These are phyloP conservation scores for Sesamia nonagrioides DNA, from an alignment of 1,140 invertebrate genomes.

Conservation along the genomic window DNA sequence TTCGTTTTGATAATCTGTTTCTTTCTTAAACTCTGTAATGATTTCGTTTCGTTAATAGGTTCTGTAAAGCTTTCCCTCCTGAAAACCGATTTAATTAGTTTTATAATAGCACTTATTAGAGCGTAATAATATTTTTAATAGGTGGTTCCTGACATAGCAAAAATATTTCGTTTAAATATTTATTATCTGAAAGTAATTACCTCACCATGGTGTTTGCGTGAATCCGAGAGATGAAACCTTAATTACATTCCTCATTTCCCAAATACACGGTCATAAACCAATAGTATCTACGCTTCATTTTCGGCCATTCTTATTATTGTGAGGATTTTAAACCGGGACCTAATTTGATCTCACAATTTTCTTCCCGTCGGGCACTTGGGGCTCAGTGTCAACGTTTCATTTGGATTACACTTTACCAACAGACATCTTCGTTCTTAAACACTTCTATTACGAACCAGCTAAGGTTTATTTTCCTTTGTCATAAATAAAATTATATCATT, in stretches of 20 bases:
- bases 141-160: background rate
- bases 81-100: background rate
- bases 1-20: background rate
- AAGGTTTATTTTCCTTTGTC: constrained; percentile 53
- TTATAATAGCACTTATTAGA: background rate
- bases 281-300: constrained; percentile 62
- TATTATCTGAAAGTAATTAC: no score
- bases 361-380: constrained; percentile 67
- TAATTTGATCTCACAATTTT: constrained; percentile 83
- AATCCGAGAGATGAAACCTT: constrained; percentile 26
- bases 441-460: background rate
- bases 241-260: constrained; percentile 55
- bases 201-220: constrained; percentile 11
- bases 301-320: constrained; percentile 70
- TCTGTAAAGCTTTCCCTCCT: background rate
- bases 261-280: constrained; percentile 50
- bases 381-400: constrained; percentile 82
- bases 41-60: background rate
- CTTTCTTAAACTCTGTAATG: background rate
- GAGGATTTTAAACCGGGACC: constrained; percentile 69
- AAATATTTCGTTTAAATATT: background rate
- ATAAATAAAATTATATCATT: constrained; percentile 46
- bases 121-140: no score
- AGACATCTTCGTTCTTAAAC: constrained; percentile 24
- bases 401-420: constrained; percentile 73